Base-by-base conservation (phyloP, 1,140 invertebrate species). In the Drosophila orena region DNA sequence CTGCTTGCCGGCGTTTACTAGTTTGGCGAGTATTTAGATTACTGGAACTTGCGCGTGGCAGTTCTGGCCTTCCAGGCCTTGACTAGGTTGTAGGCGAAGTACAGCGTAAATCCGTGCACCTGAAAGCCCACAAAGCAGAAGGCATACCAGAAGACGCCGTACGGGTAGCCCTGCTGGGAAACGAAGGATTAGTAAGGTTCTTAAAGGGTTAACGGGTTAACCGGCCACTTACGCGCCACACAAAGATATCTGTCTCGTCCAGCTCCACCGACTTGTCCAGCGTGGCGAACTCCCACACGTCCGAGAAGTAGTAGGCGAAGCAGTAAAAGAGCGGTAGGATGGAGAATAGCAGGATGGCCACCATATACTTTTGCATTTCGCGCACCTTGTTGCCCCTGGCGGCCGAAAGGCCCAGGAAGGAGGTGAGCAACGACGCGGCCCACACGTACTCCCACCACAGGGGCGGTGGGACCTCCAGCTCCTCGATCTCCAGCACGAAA, bases 401-500 rank as follows among this genome's bases (percentile, higher is more conserved):
- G 17, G 98, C 96, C 38, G 96, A 95, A 24, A 98, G 93, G n/a
- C 96, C 98, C 27, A 98, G 91, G 91, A 98, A 96, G 43, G 97
- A 96, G 40, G 97, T 94, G n/a, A 98, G 92, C 55, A 98, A 93
- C 77, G 97, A 98, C 4, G 95, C 93, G 75, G 97, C 96, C 98
- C 98, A 99, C 73, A 97, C 94, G 91, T 98, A 99, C 93, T 99
- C 98, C 98, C 98, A 99, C 91, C 85, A 91, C 22, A 92, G 59
- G n/a, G 91, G 77, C 93, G 96, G 96, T 79, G 98, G 98, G 92
- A 99, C 95, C 93, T 97, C 96, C 75, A 98, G 93, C 92, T 98
- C 97, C 94, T 98, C 97, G 91, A 98, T 96, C 94, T 98, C 97
- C 89, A 98, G 93, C 84, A 98, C 97, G 93, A 98, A 98, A 92